Evolutionary conservation across 1,140 invertebrate genomes (phyloP), one percentile per base, ranked within the genome.

Genomic region (Harpegnathos saltator): DNA sequence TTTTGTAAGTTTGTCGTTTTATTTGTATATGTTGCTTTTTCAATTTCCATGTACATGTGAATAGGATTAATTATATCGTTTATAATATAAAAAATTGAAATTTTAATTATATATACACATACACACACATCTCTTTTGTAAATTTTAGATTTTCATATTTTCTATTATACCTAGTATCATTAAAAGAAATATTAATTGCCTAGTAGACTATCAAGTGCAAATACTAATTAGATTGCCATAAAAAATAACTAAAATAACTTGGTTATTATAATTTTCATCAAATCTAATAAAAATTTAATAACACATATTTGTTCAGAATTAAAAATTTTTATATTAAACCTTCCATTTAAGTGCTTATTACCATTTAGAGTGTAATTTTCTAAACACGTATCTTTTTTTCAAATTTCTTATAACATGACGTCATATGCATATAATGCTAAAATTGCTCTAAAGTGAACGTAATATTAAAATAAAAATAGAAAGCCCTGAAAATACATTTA

Each of bases 191-290:
- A 50, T 1, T 48, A 58, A 69, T 69, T 19, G 1, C 22, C 15
- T 44, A 44, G 9, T 44, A 44, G 38, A 44, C 9, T 44, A 9
- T 9, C 1, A 33, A 5, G 33, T 68, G 56, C 4, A 44, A 56
- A 69, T 69, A 29, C 50, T 68, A 9, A 50, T 78, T 78, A 77
- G 44, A n/a, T n/a, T n/a, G n/a, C n/a, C n/a, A n/a, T n/a, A n/a
- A n/a, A n/a, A n/a, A n/a, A n/a, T n/a, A n/a, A n/a, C n/a, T n/a
- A n/a, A n/a, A n/a, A n/a, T n/a, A n/a, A n/a, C n/a, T n/a, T n/a
- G n/a, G n/a, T n/a, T n/a, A n/a, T n/a, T n/a, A n/a, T n/a, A n/a
- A n/a, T n/a, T n/a, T n/a, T n/a, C n/a, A n/a, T n/a, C n/a, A n/a
- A n/a, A n/a, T n/a, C n/a, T n/a, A n/a, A n/a, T 44, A 44, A 44